Percentiles rank a stretch among this genome's conserved stretches.
phyloP scores from a whole-genome alignment of 2,113 vertebrate genomes.

The Malaclemys terrapin region DNA sequence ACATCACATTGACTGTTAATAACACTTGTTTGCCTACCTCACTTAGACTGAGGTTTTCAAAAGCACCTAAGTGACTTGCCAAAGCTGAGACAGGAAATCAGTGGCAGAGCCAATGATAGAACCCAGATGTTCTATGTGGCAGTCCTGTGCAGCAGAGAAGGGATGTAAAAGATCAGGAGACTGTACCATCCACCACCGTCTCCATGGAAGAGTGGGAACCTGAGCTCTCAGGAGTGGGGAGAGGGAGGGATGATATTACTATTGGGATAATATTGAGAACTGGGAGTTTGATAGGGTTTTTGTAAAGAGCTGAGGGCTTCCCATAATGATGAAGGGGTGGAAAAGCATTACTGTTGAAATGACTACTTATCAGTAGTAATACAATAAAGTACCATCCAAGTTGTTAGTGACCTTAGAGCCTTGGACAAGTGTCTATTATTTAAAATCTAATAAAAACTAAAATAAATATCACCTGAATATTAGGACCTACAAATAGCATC shows the following conservation, averaged over 20 bases:
- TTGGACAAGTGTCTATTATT: neutral
- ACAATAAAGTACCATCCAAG: too few species aligned
- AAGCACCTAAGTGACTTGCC: neutral
- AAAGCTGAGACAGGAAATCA: neutral
- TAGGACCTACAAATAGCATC: neutral
- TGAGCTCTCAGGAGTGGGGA: neutral
- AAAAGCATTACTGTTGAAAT: neutral
- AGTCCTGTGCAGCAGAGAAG: neutral
- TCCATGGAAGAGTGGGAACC: neutral
- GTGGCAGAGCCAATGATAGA: neutral
- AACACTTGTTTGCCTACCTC: neutral
- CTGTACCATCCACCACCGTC: neutral
- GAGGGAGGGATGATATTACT: neutral
- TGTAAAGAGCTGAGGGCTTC: neutral
- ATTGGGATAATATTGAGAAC: neutral
- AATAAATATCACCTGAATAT: neutral
- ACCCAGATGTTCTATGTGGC: neutral
- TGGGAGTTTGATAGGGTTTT: neutral
- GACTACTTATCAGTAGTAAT: neutral
- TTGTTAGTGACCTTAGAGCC: neutral
- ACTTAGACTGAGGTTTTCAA: neutral
- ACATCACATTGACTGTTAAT: neutral
- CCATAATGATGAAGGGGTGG: neutral
- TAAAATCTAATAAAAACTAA: neutral
- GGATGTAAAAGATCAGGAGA: neutral